Conservation (phyloP, 2,888 invertebrate genomes). For the Leptopilina drosophilae region DNA sequence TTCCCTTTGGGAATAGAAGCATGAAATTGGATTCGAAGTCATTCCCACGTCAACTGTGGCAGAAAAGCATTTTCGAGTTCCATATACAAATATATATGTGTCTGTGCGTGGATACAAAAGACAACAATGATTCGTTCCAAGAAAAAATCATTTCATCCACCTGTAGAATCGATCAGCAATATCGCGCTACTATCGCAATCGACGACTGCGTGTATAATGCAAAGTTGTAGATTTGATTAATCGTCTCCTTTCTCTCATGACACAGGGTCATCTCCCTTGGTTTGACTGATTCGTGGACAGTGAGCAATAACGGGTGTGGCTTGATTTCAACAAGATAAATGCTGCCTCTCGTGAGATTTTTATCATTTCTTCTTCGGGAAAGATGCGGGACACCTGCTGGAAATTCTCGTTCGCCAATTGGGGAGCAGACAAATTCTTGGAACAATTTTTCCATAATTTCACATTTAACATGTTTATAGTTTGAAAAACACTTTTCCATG, state of each 20-base stretch:
- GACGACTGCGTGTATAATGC: conserved; percentile 29
- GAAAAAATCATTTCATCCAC: conserved; percentile 34
- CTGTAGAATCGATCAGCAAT: conserved; percentile 38
- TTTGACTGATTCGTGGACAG: conserved; percentile 71
- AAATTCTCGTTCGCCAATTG: conserved; percentile 22
- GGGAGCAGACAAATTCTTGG: background rate
- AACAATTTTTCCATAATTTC: background rate
- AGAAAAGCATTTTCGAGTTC: conserved; percentile 25
- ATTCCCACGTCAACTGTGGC: conserved; percentile 26
- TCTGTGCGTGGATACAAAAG: no score
- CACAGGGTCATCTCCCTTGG: conserved; percentile 23
- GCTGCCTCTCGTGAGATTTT: conserved; percentile 60
- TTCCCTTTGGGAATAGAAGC: conserved; percentile 24
- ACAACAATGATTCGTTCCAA: conserved; percentile 23
- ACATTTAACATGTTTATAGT: no score
- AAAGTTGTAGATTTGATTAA: conserved; percentile 34
- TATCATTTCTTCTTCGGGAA: conserved; percentile 18
- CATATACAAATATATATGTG: background rate
- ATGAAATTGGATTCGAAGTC: conserved; percentile 19
- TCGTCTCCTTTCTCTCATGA: conserved; percentile 21
- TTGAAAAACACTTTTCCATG: no score
- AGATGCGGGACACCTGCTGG: conserved; percentile 43
- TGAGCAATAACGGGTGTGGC: conserved; percentile 63
- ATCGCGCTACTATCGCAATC: conserved; percentile 40
- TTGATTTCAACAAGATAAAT: conserved; percentile 63